Percentiles rank a stretch among this genome's conserved stretches.
Conservation (phyloP, 2,797 vertebrate genomes). For the Brachymystax lenok region DNA sequence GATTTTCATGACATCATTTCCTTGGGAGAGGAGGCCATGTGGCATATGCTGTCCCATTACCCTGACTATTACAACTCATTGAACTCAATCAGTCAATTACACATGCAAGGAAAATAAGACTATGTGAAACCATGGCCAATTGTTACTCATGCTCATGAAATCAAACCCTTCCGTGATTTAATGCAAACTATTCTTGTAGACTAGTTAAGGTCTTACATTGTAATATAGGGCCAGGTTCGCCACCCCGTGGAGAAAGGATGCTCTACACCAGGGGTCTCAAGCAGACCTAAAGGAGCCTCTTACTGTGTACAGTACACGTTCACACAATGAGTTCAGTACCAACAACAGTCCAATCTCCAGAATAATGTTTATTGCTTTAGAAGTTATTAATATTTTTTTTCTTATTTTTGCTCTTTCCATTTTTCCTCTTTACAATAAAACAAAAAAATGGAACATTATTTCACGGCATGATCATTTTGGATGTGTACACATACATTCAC, state of each 20-base stretch:
- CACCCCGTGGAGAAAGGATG: background rate
- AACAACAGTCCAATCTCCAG: conserved; percentile 70
- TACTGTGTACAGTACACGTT: background rate
- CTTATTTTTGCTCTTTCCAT: conserved; percentile 71
- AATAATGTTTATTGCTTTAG: conserved; percentile 87
- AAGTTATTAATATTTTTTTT: conserved; percentile 78
- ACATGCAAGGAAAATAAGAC: background rate
- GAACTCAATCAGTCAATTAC: background rate
- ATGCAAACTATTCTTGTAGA: background rate
- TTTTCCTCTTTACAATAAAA: conserved; percentile 81
- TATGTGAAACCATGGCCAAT: background rate
- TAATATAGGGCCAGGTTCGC: background rate
- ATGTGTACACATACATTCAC: conserved; percentile 76
- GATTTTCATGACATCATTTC: background rate
- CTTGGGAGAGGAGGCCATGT: background rate
- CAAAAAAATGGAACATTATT: conserved; percentile 73
- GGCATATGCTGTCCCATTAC: background rate
- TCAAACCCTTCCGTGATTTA: background rate
- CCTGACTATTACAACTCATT: background rate
- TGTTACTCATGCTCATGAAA: background rate
- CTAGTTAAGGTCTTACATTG: background rate
- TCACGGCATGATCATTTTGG: conserved; percentile 73
- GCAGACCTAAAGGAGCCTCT: no score
- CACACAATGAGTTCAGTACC: conserved; percentile 44
- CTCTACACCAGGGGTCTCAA: background rate